A percentile compares a stretch with the other conserved stretches of the same genome.
Evolutionary conservation across 1,140 invertebrate species (phyloP).

Genomic region (Diachasma alloeum): DNA sequence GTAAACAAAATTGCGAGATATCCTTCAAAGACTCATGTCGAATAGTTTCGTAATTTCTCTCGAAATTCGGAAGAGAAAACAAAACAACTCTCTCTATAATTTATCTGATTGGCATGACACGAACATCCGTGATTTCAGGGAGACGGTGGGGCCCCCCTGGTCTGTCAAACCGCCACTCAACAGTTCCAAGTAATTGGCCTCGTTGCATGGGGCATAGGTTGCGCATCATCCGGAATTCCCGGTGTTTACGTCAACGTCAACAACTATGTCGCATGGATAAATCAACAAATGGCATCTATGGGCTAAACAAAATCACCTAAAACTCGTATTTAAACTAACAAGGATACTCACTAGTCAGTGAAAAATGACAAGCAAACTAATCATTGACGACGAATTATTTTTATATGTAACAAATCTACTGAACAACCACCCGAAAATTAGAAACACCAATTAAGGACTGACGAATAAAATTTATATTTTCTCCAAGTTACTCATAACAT

Average conservation of each 20-base stretch:
- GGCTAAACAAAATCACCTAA: not conserved
- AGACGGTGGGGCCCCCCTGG: slow-evolving; percentile 79
- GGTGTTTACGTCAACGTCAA: slow-evolving; percentile 76
- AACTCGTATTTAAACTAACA: not conserved
- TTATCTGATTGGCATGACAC: too few relatives aligned
- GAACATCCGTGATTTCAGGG: slow-evolving; percentile 65
- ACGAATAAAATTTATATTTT: slow-evolving; percentile 43
- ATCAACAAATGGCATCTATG: slow-evolving; percentile 31
- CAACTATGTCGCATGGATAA: slow-evolving; percentile 72
- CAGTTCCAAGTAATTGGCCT: slow-evolving; percentile 72
- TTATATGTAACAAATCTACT: not conserved
- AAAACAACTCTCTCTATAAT: too few relatives aligned
- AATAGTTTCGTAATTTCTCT: too few relatives aligned
- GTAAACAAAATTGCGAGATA: not conserved
- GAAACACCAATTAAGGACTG: not conserved
- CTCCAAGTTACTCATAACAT: slow-evolving; percentile 28
- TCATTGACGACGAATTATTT: slow-evolving; percentile 1
- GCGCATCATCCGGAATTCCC: slow-evolving; percentile 70
- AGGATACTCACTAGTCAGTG: not conserved
- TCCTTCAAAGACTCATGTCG: not conserved
- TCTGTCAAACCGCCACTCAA: slow-evolving; percentile 69
- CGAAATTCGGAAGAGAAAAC: not conserved
- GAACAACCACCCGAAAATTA: not conserved
- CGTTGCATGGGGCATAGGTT: slow-evolving; percentile 81
- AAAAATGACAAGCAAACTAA: too few relatives aligned